phyloP scores from a whole-genome alignment of 1,140 invertebrate genomes.

The Listronotus bonariensis region DNA sequence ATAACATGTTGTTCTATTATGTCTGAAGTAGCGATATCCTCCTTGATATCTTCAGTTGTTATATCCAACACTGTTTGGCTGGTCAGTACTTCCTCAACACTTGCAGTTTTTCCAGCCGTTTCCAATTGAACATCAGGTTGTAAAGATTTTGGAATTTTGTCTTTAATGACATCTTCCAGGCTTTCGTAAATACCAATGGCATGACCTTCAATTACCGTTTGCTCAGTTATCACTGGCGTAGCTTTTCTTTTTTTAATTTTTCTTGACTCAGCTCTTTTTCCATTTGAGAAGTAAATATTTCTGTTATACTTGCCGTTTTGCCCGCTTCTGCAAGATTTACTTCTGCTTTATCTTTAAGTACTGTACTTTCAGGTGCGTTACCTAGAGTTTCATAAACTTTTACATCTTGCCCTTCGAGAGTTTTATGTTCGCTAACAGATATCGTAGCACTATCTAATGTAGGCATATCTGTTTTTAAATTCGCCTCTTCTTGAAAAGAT shows the following conservation, averaged over 20 bases:
- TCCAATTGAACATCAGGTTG: slow-evolving; percentile 37
- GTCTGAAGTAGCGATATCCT: not conserved
- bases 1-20: slow-evolving; percentile 4
- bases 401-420: slow-evolving; percentile 21
- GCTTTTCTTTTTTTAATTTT: slow-evolving; percentile 30
- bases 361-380: slow-evolving; percentile 3
- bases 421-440: not conserved
- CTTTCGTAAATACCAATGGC: slow-evolving; percentile 40
- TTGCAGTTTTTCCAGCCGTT: slow-evolving; percentile 7
- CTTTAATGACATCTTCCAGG: not conserved
- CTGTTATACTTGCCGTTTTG: slow-evolving; percentile 27
- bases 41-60: slow-evolving; percentile 9
- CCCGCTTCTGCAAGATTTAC: slow-evolving; percentile 32
- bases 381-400: slow-evolving; percentile 32
- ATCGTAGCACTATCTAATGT: not conserved
- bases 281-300: slow-evolving; percentile 30
- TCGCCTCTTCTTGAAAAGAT: slow-evolving; percentile 12
- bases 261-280: slow-evolving; percentile 19
- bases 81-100: slow-evolving; percentile 18
- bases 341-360: slow-evolving; percentile 21
- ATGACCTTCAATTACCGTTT: slow-evolving; percentile 40
- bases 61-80: slow-evolving; percentile 14
- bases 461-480: slow-evolving; percentile 12
- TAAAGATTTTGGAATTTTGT: not conserved
- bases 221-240: slow-evolving; percentile 46